These are phyloP conservation scores for Willowsia nigromaculata DNA, from an alignment of 2,888 invertebrate genomes.

Conservation along the genomic window DNA sequence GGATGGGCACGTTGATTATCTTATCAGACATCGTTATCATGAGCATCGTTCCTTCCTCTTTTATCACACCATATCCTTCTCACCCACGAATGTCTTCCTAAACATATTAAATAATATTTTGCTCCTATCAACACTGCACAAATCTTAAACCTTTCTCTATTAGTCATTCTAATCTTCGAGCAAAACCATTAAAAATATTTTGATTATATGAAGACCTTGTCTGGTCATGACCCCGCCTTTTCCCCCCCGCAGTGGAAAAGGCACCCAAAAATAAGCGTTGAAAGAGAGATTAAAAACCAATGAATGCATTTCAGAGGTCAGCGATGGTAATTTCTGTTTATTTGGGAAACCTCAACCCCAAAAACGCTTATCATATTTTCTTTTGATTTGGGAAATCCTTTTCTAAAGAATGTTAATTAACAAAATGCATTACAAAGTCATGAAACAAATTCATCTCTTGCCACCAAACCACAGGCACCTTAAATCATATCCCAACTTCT, in stretches of 20 bases:
- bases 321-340: neutral
- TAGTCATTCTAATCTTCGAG: too few relatives aligned
- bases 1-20: neutral
- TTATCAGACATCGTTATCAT: neutral
- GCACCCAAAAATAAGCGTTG: too few relatives aligned
- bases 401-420: neutral
- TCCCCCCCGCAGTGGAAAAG: too few relatives aligned
- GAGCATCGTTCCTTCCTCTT: neutral
- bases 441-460: neutral
- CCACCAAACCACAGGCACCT: neutral
- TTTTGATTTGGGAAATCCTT: neutral
- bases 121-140: too few relatives aligned
- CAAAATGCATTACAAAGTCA: neutral
- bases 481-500: neutral
- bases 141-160: too few relatives aligned
- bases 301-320: too few relatives aligned
- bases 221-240: too few relatives aligned
- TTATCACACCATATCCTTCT: neutral
- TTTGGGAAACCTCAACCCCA: neutral
- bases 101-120: conserved; percentile 17
- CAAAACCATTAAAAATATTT: too few relatives aligned
- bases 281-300: too few relatives aligned
- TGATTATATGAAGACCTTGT: too few relatives aligned
- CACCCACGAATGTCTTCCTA: neutral
- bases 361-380: neutral